These are phyloP conservation scores for Drosophila repleta DNA, from an alignment of 1,140 invertebrate species.

Conservation along the genomic window DNA sequence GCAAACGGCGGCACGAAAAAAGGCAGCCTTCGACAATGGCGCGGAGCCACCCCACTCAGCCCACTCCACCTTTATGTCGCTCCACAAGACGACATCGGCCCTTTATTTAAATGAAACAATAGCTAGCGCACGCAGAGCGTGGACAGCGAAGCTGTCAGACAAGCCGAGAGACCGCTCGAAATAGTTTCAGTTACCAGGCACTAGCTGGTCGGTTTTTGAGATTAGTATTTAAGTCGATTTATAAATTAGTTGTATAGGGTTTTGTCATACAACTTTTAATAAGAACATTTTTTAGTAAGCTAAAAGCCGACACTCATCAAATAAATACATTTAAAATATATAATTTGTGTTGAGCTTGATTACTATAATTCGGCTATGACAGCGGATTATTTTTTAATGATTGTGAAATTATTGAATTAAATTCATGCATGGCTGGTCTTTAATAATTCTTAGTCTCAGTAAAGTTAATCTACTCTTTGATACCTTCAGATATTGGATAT, in stretches of 20 bases:
- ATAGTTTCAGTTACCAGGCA: neutral
- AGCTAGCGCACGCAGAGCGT: neutral
- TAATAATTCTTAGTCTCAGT: neutral
- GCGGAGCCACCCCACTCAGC: neutral
- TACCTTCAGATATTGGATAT: neutral
- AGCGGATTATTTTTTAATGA: too few species aligned
- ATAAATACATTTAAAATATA: neutral
- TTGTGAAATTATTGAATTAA: too few species aligned
- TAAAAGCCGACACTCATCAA: neutral
- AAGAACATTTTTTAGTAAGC: neutral
- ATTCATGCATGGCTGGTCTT: neutral
- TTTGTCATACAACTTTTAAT: neutral
- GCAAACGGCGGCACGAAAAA: neutral
- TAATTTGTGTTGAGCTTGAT: too few species aligned
- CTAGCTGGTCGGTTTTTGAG: neutral
- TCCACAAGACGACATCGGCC: conserved; percentile 10
- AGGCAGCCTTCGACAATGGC: neutral
- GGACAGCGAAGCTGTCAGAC: neutral
- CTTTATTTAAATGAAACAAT: neutral
- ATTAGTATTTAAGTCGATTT: neutral
- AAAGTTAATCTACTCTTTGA: neutral
- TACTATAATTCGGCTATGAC: too few species aligned
- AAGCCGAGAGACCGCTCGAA: neutral
- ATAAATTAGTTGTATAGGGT: conserved; percentile 8
- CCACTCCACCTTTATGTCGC: neutral